Evolutionary conservation across 2,888 invertebrate genomes (phyloP).

Genomic region (Pasiphila rectangulata): DNA sequence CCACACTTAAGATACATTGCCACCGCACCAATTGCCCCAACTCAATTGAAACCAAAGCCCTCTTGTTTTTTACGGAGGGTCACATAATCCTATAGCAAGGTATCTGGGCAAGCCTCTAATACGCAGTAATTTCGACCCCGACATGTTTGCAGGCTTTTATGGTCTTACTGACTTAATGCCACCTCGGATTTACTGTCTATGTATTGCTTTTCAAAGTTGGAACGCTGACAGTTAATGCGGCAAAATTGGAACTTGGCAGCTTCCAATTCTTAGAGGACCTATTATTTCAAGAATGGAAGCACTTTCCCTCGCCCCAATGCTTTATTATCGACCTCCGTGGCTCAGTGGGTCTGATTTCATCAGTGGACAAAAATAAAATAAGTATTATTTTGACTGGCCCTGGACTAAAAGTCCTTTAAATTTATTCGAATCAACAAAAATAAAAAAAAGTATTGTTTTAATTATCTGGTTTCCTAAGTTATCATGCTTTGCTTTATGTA

Average conservation of each 20-base stretch:
- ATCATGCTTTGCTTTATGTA: no score
- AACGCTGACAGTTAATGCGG: slow-evolving; percentile 2
- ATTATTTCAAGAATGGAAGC: background rate
- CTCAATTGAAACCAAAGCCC: slow-evolving; percentile 56
- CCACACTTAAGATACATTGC: slow-evolving; percentile 1
- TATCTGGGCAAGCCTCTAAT: slow-evolving; percentile 65
- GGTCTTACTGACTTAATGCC: slow-evolving; percentile 58
- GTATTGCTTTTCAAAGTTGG: slow-evolving; percentile 35
- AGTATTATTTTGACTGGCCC: no score
- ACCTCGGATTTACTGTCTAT: slow-evolving; percentile 36
- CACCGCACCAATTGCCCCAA: slow-evolving; percentile 5
- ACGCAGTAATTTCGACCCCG: slow-evolving; percentile 74
- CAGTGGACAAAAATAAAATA: no score
- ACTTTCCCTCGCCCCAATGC: no score
- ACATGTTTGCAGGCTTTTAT: slow-evolving; percentile 49
- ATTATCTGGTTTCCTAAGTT: no score
- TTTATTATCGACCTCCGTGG: no score
- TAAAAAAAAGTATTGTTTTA: no score
- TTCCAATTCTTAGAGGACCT: background rate
- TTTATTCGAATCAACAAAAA: no score
- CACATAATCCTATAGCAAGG: slow-evolving; percentile 57
- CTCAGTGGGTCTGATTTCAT: no score
- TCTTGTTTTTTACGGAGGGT: slow-evolving; percentile 77
- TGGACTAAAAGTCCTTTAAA: no score
- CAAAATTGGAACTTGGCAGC: slow-evolving; percentile 2